Evolutionary conservation across 1,140 invertebrate species (phyloP), one percentile per base, ranked within the genome.

Genomic region (Anagrus nilaparvatae): DNA sequence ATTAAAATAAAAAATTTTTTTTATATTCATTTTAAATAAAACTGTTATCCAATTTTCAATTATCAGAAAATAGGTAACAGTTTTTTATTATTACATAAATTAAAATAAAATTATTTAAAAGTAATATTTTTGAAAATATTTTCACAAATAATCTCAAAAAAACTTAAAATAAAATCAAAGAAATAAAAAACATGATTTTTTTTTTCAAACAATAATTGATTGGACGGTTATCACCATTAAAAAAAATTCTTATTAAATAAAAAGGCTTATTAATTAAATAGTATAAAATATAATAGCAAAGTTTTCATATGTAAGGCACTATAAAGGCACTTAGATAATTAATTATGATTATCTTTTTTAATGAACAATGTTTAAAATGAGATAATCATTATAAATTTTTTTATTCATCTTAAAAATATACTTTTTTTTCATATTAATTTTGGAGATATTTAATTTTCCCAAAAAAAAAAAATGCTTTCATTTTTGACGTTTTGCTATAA

Each of bases 141-240:
- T 41, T 21, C 43, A 30, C 8, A 19, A 41, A 38, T 14, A 19
- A 27, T 29, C 27, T 9, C 28, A 12, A 35, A 46, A 36, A n/a
- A n/a, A n/a, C n/a, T n/a, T n/a, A n/a, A n/a, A n/a, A n/a, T n/a
- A n/a, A n/a, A n/a, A n/a, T n/a, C n/a, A n/a, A n/a, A n/a, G n/a
- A n/a, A n/a, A n/a, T n/a, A 53, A 52, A 55, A 55, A 49, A 53
- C 49, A 52, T 49, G 49, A 47, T 43, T 39, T 47, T 43, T 49
- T 44, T 44, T 48, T 52, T 53, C 52, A 48, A 63, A 63, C 52
- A 56, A 60, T 56, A 61, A 43, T 61, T 52, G 36, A 43, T 58
- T 66, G 60, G 62, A 65, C 61, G 62, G 63, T 62, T 62, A 59
- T 60, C 60, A 51, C 51, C 53, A 56, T 58, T 47, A 59, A 60